These are phyloP conservation scores for Ditylenchus dipsaci DNA, from an alignment of 1,140 invertebrate species.

Conservation along the genomic window DNA sequence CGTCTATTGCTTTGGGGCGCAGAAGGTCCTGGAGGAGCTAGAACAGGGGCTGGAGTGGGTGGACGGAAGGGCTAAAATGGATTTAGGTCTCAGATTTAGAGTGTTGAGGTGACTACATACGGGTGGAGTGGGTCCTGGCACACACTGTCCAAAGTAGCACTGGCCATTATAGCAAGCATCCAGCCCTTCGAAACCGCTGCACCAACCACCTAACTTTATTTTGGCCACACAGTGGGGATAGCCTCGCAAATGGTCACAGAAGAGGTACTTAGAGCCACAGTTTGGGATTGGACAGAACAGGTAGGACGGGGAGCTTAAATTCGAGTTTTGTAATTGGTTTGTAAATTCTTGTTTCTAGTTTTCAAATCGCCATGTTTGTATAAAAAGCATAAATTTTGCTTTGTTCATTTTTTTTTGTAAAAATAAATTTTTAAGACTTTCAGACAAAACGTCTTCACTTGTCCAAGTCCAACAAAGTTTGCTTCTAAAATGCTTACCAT, in stretches of 20 bases:
- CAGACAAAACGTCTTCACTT: no score
- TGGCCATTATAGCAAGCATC: slow-evolving; percentile 52
- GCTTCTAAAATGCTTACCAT: no score
- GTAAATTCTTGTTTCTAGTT: no score
- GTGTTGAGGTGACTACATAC: slow-evolving; percentile 13
- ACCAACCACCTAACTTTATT: slow-evolving; percentile 51
- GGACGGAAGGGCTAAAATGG: background rate
- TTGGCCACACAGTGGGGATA: slow-evolving; percentile 58
- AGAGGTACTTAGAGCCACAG: slow-evolving; percentile 55
- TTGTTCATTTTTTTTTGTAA: no score
- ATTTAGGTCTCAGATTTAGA: background rate
- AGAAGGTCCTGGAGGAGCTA: slow-evolving; percentile 11
- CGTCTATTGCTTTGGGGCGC: background rate
- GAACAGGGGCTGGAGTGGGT: slow-evolving; percentile 1
- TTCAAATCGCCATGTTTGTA: no score
- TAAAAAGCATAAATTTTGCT: no score
- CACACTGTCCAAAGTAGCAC: slow-evolving; percentile 49
- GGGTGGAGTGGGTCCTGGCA: slow-evolving; percentile 41
- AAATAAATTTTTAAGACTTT: background rate
- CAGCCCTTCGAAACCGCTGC: slow-evolving; percentile 49
- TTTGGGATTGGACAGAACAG: slow-evolving; percentile 45
- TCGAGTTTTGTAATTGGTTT: no score
- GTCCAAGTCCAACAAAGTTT: no score
- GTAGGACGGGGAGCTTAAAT: slow-evolving; percentile 44
- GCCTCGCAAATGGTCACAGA: slow-evolving; percentile 48